Evolutionary conservation across 2,888 invertebrate species (phyloP).

Genomic region (Sinodicranocentrus sp.): DNA sequence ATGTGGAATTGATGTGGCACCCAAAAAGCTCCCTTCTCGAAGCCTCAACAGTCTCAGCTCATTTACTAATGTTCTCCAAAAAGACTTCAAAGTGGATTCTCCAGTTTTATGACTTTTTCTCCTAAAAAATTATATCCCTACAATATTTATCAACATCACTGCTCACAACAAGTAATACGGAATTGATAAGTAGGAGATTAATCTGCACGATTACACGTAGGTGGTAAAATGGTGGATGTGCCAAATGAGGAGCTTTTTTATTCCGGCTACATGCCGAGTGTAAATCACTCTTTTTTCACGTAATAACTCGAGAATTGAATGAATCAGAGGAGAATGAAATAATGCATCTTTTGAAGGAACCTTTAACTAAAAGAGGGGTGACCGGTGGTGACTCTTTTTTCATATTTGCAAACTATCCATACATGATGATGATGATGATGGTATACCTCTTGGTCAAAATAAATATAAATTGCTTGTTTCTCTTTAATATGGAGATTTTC

Average conservation of each 20-base stretch:
- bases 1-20: too few species aligned
- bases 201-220: conserved; percentile 67
- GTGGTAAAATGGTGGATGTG: conserved; percentile 56
- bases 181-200: conserved; percentile 69
- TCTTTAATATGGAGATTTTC: too few species aligned
- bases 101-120: conserved; percentile 70
- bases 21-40: too few species aligned
- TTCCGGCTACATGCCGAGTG: conserved; percentile 37
- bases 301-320: conserved; percentile 61
- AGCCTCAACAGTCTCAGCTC: neutral
- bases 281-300: conserved; percentile 65
- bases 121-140: conserved; percentile 29
- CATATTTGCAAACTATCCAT: too few species aligned
- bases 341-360: too few species aligned
- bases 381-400: too few species aligned
- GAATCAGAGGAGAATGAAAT: conserved; percentile 16
- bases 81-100: conserved; percentile 37
- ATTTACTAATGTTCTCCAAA: conserved; percentile 5
- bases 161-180: conserved; percentile 41
- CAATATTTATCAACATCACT: too few species aligned
- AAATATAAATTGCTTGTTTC: too few species aligned
- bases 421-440: too few species aligned
- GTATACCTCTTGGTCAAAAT: too few species aligned
- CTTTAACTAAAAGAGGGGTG: too few species aligned
- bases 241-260: conserved; percentile 62